Evolutionary conservation across 1,140 invertebrate genomes (phyloP).

Genomic region (Vollenhovia emeryi): DNA sequence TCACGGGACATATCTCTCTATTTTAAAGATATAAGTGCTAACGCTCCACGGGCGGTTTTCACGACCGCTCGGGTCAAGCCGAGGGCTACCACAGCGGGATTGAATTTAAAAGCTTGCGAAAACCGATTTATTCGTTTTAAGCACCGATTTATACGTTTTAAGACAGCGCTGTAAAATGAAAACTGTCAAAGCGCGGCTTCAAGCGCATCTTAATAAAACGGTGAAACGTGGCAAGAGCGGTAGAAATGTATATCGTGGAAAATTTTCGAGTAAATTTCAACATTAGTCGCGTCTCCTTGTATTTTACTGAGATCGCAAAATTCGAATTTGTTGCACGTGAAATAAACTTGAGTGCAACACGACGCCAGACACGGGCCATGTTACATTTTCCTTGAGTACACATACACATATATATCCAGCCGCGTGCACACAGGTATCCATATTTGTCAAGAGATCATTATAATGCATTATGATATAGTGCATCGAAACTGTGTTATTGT

Average conservation of each 20-base stretch:
- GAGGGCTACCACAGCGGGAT: background rate
- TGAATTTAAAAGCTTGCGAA: slow-evolving; percentile 26
- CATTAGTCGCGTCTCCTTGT: slow-evolving; percentile 1
- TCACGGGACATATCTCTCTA: background rate
- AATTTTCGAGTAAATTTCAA: background rate
- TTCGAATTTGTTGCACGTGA: background rate
- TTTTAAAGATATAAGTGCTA: background rate
- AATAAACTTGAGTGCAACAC: slow-evolving; percentile 9
- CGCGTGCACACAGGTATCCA: background rate
- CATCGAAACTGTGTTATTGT: slow-evolving; percentile 51
- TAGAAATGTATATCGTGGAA: background rate
- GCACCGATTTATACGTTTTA: background rate
- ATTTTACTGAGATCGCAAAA: background rate
- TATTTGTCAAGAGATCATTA: slow-evolving; percentile 58
- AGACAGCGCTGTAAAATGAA: background rate
- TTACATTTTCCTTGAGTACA: background rate
- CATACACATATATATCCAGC: background rate
- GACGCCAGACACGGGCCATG: background rate
- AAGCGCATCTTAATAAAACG: slow-evolving; percentile 19
- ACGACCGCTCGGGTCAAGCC: background rate
- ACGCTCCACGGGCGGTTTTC: background rate
- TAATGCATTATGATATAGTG: slow-evolving; percentile 57
- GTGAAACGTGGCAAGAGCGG: no score
- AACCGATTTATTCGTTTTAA: slow-evolving; percentile 36
- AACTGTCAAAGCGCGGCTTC: background rate